A percentile compares a stretch with the other conserved stretches of the same genome.
Conservation (phyloP, 2,113 vertebrate species). For the Acinonyx jubatus region DNA sequence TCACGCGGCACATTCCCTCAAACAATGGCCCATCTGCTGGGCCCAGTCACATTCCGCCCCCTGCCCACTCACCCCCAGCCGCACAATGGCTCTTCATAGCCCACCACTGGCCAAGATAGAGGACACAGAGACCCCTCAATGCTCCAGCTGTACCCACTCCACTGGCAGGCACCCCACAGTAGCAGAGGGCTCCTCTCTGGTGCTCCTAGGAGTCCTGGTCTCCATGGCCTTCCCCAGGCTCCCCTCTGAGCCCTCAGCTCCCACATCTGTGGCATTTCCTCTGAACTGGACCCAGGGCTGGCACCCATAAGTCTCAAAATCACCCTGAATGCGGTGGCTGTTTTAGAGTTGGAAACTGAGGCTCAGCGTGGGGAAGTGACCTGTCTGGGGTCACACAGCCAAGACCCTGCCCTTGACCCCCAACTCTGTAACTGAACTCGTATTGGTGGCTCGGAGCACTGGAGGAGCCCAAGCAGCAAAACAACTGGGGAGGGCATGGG, state of each 20-base stretch:
- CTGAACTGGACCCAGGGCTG: not conserved
- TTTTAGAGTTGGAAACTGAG: not conserved
- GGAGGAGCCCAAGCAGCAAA: not conserved
- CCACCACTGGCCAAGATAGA: not conserved
- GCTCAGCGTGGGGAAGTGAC: not conserved
- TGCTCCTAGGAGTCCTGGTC: not conserved
- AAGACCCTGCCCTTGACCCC: not conserved
- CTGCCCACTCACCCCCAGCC: slow-evolving; percentile 51
- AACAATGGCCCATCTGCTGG: slow-evolving; percentile 69
- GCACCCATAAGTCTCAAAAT: not conserved
- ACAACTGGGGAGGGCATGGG: not conserved
- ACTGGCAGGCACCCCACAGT: not conserved
- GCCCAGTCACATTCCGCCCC: slow-evolving; percentile 55
- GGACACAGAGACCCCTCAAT: not conserved
- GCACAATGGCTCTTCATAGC: slow-evolving; percentile 72
- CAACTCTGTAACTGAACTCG: not conserved
- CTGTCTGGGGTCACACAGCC: not conserved
- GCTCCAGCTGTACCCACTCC: not conserved
- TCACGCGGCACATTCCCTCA: slow-evolving; percentile 73
- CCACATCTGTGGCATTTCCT: not conserved
- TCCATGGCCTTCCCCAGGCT: not conserved
- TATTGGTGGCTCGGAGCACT: not conserved
- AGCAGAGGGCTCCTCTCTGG: not conserved
- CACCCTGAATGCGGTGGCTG: not conserved
- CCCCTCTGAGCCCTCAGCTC: not conserved